These are phyloP conservation scores for Pelmatolapia mariae DNA, from an alignment of 2,113 vertebrate species.

Conservation along the genomic window DNA sequence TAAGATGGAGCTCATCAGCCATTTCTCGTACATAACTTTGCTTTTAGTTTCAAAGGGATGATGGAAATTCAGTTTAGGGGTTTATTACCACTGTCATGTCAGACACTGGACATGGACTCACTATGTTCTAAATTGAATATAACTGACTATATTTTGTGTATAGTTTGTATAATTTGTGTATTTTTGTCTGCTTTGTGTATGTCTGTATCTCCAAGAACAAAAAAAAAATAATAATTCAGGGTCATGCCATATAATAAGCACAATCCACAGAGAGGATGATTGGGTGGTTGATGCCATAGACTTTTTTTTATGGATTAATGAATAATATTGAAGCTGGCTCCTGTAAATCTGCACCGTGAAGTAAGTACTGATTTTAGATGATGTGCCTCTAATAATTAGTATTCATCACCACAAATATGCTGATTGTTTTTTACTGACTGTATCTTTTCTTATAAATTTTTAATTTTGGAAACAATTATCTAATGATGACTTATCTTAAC, in stretches of 20 bases:
- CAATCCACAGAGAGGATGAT: neutral
- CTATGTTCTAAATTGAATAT: neutral
- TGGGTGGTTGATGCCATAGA: neutral
- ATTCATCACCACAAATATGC: neutral
- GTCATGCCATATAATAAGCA: neutral
- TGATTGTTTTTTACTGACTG: neutral
- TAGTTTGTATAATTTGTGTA: neutral
- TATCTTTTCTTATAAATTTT: neutral
- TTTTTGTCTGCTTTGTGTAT: neutral
- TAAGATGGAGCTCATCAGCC: neutral
- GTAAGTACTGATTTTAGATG: neutral
- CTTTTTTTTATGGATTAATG: neutral
- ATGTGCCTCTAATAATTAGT: neutral
- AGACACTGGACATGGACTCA: neutral
- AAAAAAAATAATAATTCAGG: neutral
- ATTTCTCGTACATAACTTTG: neutral
- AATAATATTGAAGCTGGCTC: neutral
- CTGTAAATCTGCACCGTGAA: neutral
- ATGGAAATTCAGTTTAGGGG: neutral
- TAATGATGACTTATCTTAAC: neutral
- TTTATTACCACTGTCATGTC: neutral
- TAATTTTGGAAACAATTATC: neutral
- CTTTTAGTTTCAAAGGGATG: neutral
- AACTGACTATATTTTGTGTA: neutral
- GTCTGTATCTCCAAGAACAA: neutral